Percentiles rank a stretch among this genome's conserved stretches.
phyloP scores from a whole-genome alignment of 2,888 invertebrate species.

The Pterobdella sp. region DNA sequence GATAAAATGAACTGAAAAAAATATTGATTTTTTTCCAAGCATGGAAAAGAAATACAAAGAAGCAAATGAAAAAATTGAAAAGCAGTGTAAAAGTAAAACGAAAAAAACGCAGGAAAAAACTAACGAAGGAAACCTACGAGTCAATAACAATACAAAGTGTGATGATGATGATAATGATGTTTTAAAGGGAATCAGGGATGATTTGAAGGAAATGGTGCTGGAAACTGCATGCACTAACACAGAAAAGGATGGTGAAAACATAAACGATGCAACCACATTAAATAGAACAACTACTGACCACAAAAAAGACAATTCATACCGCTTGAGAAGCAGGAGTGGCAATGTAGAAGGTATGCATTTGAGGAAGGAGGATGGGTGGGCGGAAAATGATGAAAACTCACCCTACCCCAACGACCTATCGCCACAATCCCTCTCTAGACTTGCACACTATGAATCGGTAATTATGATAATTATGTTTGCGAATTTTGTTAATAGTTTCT shows the following conservation, averaged over 20 bases:
- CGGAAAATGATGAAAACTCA: background rate
- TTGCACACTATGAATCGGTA: too few species aligned
- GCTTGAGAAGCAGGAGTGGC: background rate
- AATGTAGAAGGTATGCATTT: background rate
- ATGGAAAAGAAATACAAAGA: too few species aligned
- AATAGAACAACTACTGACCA: background rate
- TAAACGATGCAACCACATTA: background rate
- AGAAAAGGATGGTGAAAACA: conserved; percentile 39
- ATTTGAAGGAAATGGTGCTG: conserved; percentile 1
- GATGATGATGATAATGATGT: background rate
- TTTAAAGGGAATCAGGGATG: background rate
- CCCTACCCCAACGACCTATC: background rate
- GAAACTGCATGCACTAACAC: background rate
- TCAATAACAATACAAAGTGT: too few species aligned
- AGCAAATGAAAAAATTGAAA: too few species aligned
- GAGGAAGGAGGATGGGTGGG: background rate
- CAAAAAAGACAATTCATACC: background rate
- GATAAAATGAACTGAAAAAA: too few species aligned
- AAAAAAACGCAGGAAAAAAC: too few species aligned
- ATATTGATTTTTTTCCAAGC: too few species aligned
- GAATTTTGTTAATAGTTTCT: too few species aligned
- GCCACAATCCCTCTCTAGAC: too few species aligned
- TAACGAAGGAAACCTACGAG: background rate
- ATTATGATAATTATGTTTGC: too few species aligned
- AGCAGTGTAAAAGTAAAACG: too few species aligned